phyloP scores from a whole-genome alignment of 2,888 invertebrate species.

The Euproctis similis region DNA sequence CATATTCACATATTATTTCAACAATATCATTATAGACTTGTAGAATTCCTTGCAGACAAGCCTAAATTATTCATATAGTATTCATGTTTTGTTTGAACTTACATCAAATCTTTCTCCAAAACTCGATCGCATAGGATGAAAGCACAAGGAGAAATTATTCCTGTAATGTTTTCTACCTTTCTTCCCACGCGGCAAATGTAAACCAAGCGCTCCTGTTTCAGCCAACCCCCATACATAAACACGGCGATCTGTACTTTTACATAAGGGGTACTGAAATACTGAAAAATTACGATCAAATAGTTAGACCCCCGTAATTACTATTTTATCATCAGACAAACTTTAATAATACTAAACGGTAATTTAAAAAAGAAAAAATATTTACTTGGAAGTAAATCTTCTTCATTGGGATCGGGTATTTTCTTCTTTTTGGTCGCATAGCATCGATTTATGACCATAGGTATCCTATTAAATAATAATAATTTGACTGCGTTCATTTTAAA shows the following conservation, averaged over 20 bases:
- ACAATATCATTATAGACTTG: too few relatives aligned
- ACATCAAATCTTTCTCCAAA: conserved; percentile 85
- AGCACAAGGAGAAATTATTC: conserved; percentile 63
- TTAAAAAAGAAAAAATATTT: conserved; percentile 11
- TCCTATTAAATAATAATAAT: conserved; percentile 27
- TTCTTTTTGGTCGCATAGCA: conserved; percentile 55
- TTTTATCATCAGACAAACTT: too few relatives aligned
- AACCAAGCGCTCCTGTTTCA: conserved; percentile 87
- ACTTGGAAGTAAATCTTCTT: conserved; percentile 70
- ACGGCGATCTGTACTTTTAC: conserved; percentile 71
- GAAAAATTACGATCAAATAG: conserved; percentile 18
- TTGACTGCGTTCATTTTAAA: conserved; percentile 41
- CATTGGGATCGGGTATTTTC: conserved; percentile 67
- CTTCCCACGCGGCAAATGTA: conserved; percentile 74
- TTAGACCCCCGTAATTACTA: too few relatives aligned
- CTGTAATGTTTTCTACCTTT: conserved; percentile 55
- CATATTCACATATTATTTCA: too few relatives aligned
- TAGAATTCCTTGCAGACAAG: not conserved
- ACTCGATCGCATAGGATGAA: conserved; percentile 80
- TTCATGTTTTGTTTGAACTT: conserved; percentile 25
- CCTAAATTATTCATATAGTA: not conserved
- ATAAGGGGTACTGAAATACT: conserved; percentile 79
- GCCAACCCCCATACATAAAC: conserved; percentile 88
- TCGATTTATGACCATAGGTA: conserved; percentile 26
- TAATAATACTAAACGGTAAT: not conserved